Percentiles rank a stretch among this genome's conserved stretches.
Evolutionary conservation across 2,113 vertebrate genomes (phyloP).

Genomic region (Sorex fumeus): DNA sequence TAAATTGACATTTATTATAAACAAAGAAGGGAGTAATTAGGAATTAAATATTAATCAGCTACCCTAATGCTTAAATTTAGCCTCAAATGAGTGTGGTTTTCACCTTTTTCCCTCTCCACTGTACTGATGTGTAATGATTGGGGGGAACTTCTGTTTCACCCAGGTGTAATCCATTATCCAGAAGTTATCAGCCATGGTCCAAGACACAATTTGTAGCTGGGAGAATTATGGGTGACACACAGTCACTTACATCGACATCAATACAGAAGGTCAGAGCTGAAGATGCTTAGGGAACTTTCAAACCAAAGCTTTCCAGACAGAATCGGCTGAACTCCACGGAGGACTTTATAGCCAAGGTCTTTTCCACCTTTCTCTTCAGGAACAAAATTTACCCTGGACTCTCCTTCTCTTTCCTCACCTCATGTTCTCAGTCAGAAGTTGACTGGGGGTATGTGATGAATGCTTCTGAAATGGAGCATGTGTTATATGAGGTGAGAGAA

Average conservation of each 20-base stretch:
- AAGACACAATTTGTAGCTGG: neutral
- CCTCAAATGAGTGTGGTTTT: slow-evolving; percentile 19
- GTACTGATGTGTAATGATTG: neutral
- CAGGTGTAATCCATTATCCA: slow-evolving; percentile 2
- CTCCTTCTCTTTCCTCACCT: neutral
- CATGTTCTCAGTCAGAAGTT: neutral
- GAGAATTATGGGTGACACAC: neutral
- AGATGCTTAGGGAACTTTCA: neutral
- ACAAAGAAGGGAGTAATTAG: slow-evolving; percentile 34
- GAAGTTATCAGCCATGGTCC: slow-evolving; percentile 34
- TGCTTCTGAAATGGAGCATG: neutral
- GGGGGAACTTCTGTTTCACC: slow-evolving; percentile 24
- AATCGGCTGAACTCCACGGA: slow-evolving; percentile 16
- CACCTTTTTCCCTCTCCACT: slow-evolving; percentile 21
- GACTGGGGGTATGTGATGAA: neutral
- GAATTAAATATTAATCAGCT: neutral
- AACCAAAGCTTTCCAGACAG: slow-evolving; percentile 21
- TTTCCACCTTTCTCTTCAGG: slow-evolving; percentile 47
- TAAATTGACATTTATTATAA: slow-evolving; percentile 46
- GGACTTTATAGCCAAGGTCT: neutral
- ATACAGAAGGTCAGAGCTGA: neutral
- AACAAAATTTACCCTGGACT: neutral
- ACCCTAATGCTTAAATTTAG: slow-evolving; percentile 35
- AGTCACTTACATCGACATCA: neutral
- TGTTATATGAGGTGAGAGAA: neutral